Percentiles rank a stretch among this genome's conserved stretches.
phyloP scores from a whole-genome alignment of 2,797 vertebrate genomes.

The Melanotaenia pygmaea region DNA sequence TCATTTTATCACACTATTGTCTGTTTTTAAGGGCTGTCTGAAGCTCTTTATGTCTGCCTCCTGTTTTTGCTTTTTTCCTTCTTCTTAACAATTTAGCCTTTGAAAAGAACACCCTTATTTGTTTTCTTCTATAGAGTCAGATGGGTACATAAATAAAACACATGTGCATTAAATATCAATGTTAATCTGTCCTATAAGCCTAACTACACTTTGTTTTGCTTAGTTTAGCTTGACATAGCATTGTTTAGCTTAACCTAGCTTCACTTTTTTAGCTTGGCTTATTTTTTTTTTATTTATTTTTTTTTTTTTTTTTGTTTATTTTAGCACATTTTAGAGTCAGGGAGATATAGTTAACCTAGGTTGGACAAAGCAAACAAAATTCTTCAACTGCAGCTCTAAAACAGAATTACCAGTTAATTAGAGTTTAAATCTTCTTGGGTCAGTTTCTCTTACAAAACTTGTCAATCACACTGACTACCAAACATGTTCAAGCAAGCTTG shows the following conservation, averaged over 20 bases:
- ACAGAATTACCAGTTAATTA: too few relatives aligned
- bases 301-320: background rate
- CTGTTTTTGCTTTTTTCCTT: too few relatives aligned
- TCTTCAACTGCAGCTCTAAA: background rate
- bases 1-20: background rate
- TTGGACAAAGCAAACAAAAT: background rate
- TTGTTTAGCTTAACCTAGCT: background rate
- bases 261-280: background rate
- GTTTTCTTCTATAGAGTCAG: background rate
- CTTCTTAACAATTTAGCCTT: background rate
- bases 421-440: too few relatives aligned
- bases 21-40: background rate
- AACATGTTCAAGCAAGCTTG: too few relatives aligned
- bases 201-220: background rate
- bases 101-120: background rate
- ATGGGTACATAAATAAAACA: background rate
- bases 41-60: background rate
- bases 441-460: too few relatives aligned
- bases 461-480: too few relatives aligned
- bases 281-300: too few relatives aligned
- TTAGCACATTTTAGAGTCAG: background rate
- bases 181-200: too few relatives aligned
- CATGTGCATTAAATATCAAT: background rate
- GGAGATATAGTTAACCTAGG: background rate
- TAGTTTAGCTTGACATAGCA: background rate